Evolutionary conservation across 2,888 invertebrate genomes (phyloP), one percentile per base, ranked within the genome.

Genomic region (Elegia similella): DNA sequence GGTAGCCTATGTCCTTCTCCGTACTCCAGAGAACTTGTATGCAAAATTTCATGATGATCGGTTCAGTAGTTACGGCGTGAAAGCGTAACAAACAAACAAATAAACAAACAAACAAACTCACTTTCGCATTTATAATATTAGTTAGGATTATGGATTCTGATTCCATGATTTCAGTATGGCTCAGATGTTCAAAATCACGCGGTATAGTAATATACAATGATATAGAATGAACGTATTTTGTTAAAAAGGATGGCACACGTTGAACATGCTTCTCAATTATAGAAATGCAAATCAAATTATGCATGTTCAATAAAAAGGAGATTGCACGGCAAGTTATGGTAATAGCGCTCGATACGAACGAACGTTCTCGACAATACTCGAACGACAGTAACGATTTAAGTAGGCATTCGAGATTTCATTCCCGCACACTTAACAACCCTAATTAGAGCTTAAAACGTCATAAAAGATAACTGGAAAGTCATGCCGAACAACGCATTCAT

Each of bases 401-500:
- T 74, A 72, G 67, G 68, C 73, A 73, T 82, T 84, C 78, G 77
- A 83, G 76, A 80, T 87, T 84, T 84, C 73, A 85, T 82, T 84
- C 72, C 74, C 70, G 71, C 78, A 56, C 79, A 79, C 82, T 81
- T 76, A 80, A 87, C 82, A 83, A 77, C 80, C 82, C 78, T 87
- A 88, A 89, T 89, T 88, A 89, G 81, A 72, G 77, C 76, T 81
- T 81, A 78, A 85, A 85, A 80, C 79, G 78, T 84, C 84, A 89
- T 89, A 87, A 91, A 89, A 86, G 89, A 88, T 89, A 90, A 88
- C 84, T 86, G 67, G 76, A 79, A 84, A 83, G 76, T 81, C 80
- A 76, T 76, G 75, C 75, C 79, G 72, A 80, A 82, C 80, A 76
- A 84, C 82, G 81, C 85, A 90, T 91, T 90, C 88, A 89, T 87